Base-by-base conservation (phyloP, 2,888 invertebrate species). In the Aleiodes testaceus region DNA sequence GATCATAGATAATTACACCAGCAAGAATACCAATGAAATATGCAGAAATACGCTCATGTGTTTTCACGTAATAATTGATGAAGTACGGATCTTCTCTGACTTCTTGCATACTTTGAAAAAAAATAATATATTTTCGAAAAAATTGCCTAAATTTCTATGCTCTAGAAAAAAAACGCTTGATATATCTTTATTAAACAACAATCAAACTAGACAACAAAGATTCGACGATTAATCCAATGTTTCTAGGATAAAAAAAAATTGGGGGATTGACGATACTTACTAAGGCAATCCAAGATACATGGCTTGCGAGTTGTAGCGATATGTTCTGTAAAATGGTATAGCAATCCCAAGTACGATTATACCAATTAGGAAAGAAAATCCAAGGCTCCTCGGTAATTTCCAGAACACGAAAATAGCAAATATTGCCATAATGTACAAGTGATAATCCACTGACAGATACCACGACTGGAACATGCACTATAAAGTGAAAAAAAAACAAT, bases 401-500 rank as follows among this genome's bases (percentile, higher is more conserved):
- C 92, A 92, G 14, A 94, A 84, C n/a, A 91, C 89, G 84, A 91
- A 93, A 75, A 93, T 91, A 67, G 93, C 88, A 53, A 91, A 85
- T 0, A 93, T 92, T 0, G 93, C 92, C 52, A 93, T 80, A 79
- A 93, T 89, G 86, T 92, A 92, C 65, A 92, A 82, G 82, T 92
- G 92, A 0, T 92, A 91, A 75, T 92, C 92, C 53, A 91, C 92
- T 4, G 89, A 87, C 69, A 93, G 87, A 79, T 92, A 93, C 93
- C 93, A 93, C 0, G 93, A 92, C 85, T 93, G 92, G 86, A 92
- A 93, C 92, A 93, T 93, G 77, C 92, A 93, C 92, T 92, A 88
- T 69, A 90, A 89, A 16, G n/a, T 49, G 69, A 69, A 42, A 69
- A 65, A 26, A 18, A 36, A 45, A 50, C 16, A 52, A 2, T 36